phyloP scores from a whole-genome alignment of 2,888 invertebrate genomes.

The Tipula unca region DNA sequence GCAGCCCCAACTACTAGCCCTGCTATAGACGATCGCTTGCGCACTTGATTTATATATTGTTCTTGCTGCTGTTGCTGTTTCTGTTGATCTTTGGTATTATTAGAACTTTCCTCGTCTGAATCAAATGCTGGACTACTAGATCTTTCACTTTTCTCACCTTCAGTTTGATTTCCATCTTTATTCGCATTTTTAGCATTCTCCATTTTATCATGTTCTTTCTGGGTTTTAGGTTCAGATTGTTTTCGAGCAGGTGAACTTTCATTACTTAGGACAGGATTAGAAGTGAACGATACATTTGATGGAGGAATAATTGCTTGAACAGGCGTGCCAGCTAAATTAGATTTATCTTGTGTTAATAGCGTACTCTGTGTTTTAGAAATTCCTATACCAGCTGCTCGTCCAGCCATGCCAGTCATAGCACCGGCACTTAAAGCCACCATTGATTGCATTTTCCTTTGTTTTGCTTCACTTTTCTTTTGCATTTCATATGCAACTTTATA shows the following conservation, averaged over 20 bases:
- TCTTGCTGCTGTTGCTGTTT: slow-evolving; percentile 34
- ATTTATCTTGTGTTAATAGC: slow-evolving; percentile 62
- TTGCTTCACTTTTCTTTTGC: slow-evolving; percentile 95
- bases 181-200: slow-evolving; percentile 50
- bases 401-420: slow-evolving; percentile 85
- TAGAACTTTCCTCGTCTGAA: slow-evolving; percentile 83
- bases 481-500: slow-evolving; percentile 96
- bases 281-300: slow-evolving; percentile 30
- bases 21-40: slow-evolving; percentile 39
- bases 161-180: slow-evolving; percentile 29
- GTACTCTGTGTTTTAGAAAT: slow-evolving; percentile 67
- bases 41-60: slow-evolving; percentile 33
- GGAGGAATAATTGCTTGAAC: slow-evolving; percentile 28
- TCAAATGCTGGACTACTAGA: slow-evolving; percentile 92
- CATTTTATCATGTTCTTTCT: slow-evolving; percentile 44
- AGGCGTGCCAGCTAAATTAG: slow-evolving; percentile 43
- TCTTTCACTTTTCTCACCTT: slow-evolving; percentile 66
- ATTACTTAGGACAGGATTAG: slow-evolving; percentile 30
- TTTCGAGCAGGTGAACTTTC: slow-evolving; percentile 26
- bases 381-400: slow-evolving; percentile 77
- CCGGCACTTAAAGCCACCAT: slow-evolving; percentile 88
- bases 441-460: slow-evolving; percentile 90
- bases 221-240: slow-evolving; percentile 28
- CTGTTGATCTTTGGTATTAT: slow-evolving; percentile 42
- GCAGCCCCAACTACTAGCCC: slow-evolving; percentile 41